These are phyloP conservation scores for Osmerus eperlanus DNA, from an alignment of 2,113 vertebrate species.

Conservation along the genomic window DNA sequence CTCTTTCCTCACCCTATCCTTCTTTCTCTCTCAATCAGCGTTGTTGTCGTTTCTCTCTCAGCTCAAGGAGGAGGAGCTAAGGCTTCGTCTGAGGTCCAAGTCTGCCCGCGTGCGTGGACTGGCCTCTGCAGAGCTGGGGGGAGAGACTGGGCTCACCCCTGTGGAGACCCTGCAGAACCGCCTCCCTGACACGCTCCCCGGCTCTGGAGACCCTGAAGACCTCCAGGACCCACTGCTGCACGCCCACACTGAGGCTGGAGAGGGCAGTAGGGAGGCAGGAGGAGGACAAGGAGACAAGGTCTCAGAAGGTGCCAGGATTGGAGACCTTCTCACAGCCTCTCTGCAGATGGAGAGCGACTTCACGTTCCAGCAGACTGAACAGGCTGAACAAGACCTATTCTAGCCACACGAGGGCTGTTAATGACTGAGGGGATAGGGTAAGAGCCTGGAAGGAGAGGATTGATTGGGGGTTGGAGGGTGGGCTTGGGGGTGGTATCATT, in stretches of 20 bases:
- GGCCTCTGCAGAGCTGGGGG: slow-evolving; percentile 4
- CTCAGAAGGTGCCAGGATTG: slow-evolving; percentile 30
- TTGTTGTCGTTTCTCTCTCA: slow-evolving; percentile 37
- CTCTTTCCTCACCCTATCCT: not conserved
- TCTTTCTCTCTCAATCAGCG: not conserved
- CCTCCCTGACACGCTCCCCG: not conserved
- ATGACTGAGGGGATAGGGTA: not conserved
- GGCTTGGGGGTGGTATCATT: no score
- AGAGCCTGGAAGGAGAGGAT: no score
- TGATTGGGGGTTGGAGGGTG: no score
- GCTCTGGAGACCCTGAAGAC: not conserved
- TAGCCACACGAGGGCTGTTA: slow-evolving; percentile 28
- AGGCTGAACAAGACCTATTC: slow-evolving; percentile 43
- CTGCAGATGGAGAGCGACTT: slow-evolving; percentile 56
- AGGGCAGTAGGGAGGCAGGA: no score
- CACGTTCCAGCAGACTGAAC: slow-evolving; percentile 45
- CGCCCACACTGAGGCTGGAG: slow-evolving; percentile 6
- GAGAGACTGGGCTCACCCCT: not conserved
- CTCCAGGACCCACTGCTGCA: not conserved
- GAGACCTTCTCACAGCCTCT: slow-evolving; percentile 16
- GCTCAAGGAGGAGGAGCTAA: slow-evolving; percentile 71
- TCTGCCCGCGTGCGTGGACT: slow-evolving; percentile 52
- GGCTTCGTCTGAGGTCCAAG: slow-evolving; percentile 60
- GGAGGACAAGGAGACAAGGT: slow-evolving; percentile 27
- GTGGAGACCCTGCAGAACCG: slow-evolving; percentile 14